Base-by-base conservation (phyloP, 2,797 vertebrate species). In the Hafferia zeledoni region DNA sequence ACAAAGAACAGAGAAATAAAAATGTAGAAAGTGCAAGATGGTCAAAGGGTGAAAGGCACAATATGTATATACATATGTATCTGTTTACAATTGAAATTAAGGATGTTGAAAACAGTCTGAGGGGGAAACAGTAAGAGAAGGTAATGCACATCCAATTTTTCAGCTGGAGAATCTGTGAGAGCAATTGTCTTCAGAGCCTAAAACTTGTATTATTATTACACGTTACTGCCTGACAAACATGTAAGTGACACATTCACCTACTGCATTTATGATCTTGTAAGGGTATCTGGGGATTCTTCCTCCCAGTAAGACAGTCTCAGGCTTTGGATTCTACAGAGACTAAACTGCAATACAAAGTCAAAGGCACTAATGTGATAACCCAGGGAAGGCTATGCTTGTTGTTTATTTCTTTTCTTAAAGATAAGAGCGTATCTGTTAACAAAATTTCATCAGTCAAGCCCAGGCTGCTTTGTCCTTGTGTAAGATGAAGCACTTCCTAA, bases 201-300 rank as follows among this genome's bases (percentile, higher is more conserved):
- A 95, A 65, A 37, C 1, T 8, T n/a, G 13, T 2, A 19, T 61
- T 20, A 77, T 28, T 80, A 15, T 47, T 63, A 27, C 61, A 92
- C 41, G 90, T 95, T 95, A 95, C 41, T 79, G 50, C 55, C 83
- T 86, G 85, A 88, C 70, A 80, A 95, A 50, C 24, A 65, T 63
- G 37, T 68, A 84, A 88, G 23, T 55, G n/a, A 55, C 64, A 60
- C 37, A 86, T 79, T 95, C 56, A 88, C 37, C 39, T 89, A 49
- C 17, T 86, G 3, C 35, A 81, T 70, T 96, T 90, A 52, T 28
- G 17, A 44, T 83, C 25, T 96, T 96, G 50, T 79, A 70, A 89
- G 67, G 7, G 4, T 49, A 53, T 17, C 16, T 22, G 44, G 24
- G 17, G 8, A 31, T 81, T 70, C 41, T 39, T 92, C 49, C 19